Base-by-base conservation (phyloP, 1,140 invertebrate species). In the Trinorchestia longiramus region DNA sequence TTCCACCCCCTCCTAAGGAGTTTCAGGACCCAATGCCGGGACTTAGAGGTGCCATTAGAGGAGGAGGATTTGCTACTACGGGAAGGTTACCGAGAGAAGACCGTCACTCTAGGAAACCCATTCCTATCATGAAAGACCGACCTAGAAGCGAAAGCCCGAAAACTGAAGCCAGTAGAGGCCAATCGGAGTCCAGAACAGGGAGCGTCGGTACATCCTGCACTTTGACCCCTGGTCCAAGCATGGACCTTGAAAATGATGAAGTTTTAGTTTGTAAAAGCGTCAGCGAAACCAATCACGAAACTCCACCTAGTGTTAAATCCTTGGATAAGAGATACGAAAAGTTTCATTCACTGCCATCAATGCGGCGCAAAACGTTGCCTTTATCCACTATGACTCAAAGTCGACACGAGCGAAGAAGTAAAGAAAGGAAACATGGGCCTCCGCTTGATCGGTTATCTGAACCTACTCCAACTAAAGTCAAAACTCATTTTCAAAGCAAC, bases 261-360 rank as follows among this genome's bases (percentile, higher is more conserved):
- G 95, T 98, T 0, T 98, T 98, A 97, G 98, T 98, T n/a, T 98
- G 98, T 97, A 98, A 98, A 97, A 98, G 98, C 97, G 98, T 98
- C 0, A 97, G 97, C 95, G 97, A 97, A 96, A 97, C 97, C 57
- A 94, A 96, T 19, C 96, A 96, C 87, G 96, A 96, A 87, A 95
- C 92, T 36, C 90, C 96, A 57, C 90, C 95, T 88, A 95, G 94
- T 90, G 95, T 96, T n/a, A 96, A 96, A 62, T 96, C 92, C 87
- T 47, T 95, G 19, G 96, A 96, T 11, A 96, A 96, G 45, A 95
- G 95, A 43, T 96, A 96, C 77, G 96, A 97, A 57, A 97, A 97
- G 62, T 97, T 97, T 88, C 96, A 97, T 95, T 97, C 96, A 88
- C 94, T 97, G 23, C 96, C 96, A 47, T 97, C 96, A 36, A 97